Evolutionary conservation across 2,113 vertebrate genomes (phyloP), one percentile per base, ranked within the genome.

Genomic region (Toxostoma redivivum): DNA sequence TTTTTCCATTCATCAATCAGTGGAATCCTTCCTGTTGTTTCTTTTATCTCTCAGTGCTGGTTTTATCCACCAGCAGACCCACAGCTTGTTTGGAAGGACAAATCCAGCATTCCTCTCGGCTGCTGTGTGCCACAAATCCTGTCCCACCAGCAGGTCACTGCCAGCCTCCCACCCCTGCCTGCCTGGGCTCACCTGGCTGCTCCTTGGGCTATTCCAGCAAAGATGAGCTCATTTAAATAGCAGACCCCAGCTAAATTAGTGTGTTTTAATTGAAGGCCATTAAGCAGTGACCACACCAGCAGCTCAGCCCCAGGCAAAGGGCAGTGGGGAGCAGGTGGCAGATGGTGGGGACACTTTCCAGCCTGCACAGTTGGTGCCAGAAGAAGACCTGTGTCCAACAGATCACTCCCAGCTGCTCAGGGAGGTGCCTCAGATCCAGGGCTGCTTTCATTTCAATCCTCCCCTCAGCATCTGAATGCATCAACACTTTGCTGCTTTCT

Each of bases 241-340:
- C 4, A 78, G 60, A 54, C 71, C 38, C 21, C 77, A 17, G 30
- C 50, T 70, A 65, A 90, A 79, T 92, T 62, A 58, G 88, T 67
- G 92, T 66, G 76, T 47, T 93, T 91, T 88, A 71, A 94, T 58
- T 42, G 80, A 81, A 94, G 88, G 88, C 92, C 86, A 67, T 78
- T 70, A 60, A 92, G 71, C 82, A 88, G 60, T 93, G 94, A 78
- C 86, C 92, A 74, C 47, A 78, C 5, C 82, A 96, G 82, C 89
- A 80, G 88, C 66, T 82, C 74, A 82, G 81, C 15, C 67, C 10
- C 53, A 69, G 74, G 71, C 27, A 5, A 30, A 58, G 88, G 92
- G 76, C 92, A 58, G 18, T 9, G 24, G 60, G 67, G 72, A 77
- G 15, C 28, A 38, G 67, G 67, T 88, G 72, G 64, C 95, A 95